A percentile compares a stretch with the other conserved stretches of the same genome.
Conservation (phyloP, 2,888 invertebrate species). For the Polydrusus cervinus region DNA sequence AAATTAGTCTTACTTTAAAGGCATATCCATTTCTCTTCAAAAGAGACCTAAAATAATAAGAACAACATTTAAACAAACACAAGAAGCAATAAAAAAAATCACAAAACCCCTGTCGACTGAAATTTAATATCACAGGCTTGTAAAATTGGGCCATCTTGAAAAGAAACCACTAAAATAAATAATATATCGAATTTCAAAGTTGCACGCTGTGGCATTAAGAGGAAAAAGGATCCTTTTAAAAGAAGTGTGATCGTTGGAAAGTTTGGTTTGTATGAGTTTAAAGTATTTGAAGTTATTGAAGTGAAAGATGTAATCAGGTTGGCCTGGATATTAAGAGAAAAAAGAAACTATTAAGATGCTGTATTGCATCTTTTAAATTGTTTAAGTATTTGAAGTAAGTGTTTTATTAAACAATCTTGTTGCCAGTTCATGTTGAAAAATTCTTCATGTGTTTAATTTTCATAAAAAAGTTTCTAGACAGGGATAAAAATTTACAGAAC, state of each 20-base stretch:
- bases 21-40: constrained; percentile 23
- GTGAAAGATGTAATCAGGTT: constrained; percentile 14
- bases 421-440: too few relatives aligned
- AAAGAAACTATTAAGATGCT: neutral
- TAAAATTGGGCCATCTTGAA: constrained; percentile 47
- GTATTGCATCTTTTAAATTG: neutral
- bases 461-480: too few relatives aligned
- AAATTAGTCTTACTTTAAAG: neutral
- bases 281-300: constrained; percentile 36
- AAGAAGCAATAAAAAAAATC: constrained; percentile 33
- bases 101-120: constrained; percentile 33
- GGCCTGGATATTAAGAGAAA: constrained; percentile 22
- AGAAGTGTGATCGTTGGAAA: constrained; percentile 8
- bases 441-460: too few relatives aligned
- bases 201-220: constrained; percentile 26
- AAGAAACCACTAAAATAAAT: constrained; percentile 40
- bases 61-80: constrained; percentile 43
- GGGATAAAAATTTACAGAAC: too few relatives aligned
- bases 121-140: constrained; percentile 33
- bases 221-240: constrained; percentile 27
- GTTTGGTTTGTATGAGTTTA: constrained; percentile 27
- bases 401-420: too few relatives aligned
- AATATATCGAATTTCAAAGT: constrained; percentile 41
- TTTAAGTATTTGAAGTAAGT: too few relatives aligned
- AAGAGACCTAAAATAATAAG: constrained; percentile 33